A percentile compares a stretch with the other conserved stretches of the same genome.
Evolutionary conservation across 2,113 vertebrate genomes (phyloP).

Genomic region (Pagrus major): DNA sequence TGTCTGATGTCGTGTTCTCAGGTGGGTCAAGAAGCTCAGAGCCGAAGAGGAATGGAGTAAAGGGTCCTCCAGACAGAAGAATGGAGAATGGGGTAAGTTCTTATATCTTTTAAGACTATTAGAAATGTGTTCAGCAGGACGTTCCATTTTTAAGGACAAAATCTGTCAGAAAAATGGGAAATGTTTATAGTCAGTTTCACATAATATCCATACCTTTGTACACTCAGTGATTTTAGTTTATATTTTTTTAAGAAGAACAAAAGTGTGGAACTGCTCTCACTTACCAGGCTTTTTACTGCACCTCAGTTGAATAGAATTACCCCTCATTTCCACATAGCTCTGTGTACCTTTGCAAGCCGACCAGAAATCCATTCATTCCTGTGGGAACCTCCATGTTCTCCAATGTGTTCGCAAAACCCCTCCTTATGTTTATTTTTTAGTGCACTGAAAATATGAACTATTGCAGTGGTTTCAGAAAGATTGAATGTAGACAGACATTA

Average conservation of each 20-base stretch:
- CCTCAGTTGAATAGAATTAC: neutral
- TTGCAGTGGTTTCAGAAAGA: too few species aligned
- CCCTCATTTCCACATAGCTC: too few species aligned
- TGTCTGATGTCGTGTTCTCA: slow-evolving; percentile 58
- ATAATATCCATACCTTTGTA: neutral
- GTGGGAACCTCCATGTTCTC: too few species aligned
- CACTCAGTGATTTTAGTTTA: neutral
- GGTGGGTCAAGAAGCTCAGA: slow-evolving; percentile 88
- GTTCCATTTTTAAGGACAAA: neutral
- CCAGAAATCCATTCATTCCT: too few species aligned
- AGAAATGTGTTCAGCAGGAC: neutral
- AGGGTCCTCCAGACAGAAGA: slow-evolving; percentile 87
- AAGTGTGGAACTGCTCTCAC: neutral
- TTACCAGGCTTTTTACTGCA: neutral
- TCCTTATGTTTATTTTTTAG: too few species aligned
- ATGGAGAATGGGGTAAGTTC: slow-evolving; percentile 95
- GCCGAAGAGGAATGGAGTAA: slow-evolving; percentile 91
- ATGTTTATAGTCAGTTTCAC: neutral
- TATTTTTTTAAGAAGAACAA: neutral
- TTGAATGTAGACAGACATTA: too few species aligned
- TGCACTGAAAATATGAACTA: too few species aligned
- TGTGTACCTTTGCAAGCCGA: too few species aligned
- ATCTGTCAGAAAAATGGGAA: neutral
- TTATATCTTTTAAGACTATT: neutral
- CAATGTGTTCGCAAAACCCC: too few species aligned